phyloP scores from a whole-genome alignment of 2,797 vertebrate genomes.

The Enteromius treurensis region DNA sequence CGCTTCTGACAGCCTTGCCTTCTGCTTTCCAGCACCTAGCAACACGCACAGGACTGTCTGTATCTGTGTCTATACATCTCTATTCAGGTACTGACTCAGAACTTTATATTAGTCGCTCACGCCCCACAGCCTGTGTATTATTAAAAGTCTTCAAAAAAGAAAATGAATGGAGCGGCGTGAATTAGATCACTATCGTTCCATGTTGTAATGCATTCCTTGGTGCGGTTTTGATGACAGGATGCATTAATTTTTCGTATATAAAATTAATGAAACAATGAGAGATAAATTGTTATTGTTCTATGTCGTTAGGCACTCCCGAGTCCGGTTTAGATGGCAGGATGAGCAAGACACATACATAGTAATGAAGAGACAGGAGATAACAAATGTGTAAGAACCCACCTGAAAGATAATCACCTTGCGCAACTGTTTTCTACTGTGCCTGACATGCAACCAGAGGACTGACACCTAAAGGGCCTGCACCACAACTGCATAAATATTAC shows the following conservation, averaged over 20 bases:
- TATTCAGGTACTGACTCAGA: background rate
- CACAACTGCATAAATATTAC: constrained; percentile 49
- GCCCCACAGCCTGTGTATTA: background rate
- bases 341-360: background rate
- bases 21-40: constrained; percentile 40
- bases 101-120: background rate
- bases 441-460: constrained; percentile 26
- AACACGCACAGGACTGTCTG: constrained; percentile 23
- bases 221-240: constrained; percentile 32
- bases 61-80: constrained; percentile 20
- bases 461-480: constrained; percentile 37
- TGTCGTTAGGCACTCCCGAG: constrained; percentile 42
- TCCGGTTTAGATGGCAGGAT: constrained; percentile 23
- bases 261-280: constrained; percentile 40
- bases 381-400: constrained; percentile 8
- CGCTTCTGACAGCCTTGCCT: constrained; percentile 42
- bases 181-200: constrained; percentile 24
- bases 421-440: background rate
- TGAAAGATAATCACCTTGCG: constrained; percentile 25
- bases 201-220: constrained; percentile 12
- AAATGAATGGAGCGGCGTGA: constrained; percentile 1
- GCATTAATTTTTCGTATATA: constrained; percentile 34
- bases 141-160: constrained; percentile 3
- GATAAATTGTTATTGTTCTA: constrained; percentile 37
- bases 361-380: constrained; percentile 28